phyloP scores from a whole-genome alignment of 1,140 invertebrate genomes.

The Drosophila miranda region DNA sequence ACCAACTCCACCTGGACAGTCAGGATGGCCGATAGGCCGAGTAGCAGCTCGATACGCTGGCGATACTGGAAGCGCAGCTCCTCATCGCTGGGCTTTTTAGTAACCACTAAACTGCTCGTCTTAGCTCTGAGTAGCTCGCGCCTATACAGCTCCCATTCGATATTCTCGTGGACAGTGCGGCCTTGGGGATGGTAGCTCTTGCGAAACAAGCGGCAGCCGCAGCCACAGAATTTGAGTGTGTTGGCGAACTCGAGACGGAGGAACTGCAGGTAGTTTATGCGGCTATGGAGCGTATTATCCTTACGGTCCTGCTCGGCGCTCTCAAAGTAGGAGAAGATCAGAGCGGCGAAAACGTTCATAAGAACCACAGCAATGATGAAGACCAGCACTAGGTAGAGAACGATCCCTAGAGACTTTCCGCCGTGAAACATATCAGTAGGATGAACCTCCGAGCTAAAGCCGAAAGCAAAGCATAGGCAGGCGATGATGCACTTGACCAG shows the following conservation, averaged over 20 bases:
- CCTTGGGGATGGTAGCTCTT: constrained; percentile 12
- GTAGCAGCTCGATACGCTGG: constrained; percentile 5
- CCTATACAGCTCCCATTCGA: not conserved
- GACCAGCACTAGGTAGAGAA: constrained; percentile 46
- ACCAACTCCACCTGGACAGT: constrained; percentile 40
- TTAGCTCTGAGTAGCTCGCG: not conserved
- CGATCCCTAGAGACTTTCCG: constrained; percentile 34
- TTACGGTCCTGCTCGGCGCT: constrained; percentile 18
- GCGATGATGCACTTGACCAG: constrained; percentile 35
- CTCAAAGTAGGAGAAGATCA: constrained; percentile 50
- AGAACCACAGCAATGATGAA: constrained; percentile 54
- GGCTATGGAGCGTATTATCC: not conserved
- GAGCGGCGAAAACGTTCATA: constrained; percentile 63
- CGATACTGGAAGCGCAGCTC: constrained; percentile 16
- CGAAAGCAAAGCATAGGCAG: constrained; percentile 61
- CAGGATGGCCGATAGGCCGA: constrained; percentile 25
- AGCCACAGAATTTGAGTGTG: not conserved
- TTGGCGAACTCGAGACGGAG: constrained; percentile 43
- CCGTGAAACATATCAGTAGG: constrained; percentile 48
- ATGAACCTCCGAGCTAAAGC: constrained; percentile 22
- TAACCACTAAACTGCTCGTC: not conserved
- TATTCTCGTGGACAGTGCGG: constrained; percentile 52
- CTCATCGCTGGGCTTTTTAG: not conserved
- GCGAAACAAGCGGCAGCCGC: not conserved
- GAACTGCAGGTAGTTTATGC: constrained; percentile 58